Base-by-base conservation (phyloP, 92 coral and sea anemone species). In the Phenganax subtilis region DNA sequence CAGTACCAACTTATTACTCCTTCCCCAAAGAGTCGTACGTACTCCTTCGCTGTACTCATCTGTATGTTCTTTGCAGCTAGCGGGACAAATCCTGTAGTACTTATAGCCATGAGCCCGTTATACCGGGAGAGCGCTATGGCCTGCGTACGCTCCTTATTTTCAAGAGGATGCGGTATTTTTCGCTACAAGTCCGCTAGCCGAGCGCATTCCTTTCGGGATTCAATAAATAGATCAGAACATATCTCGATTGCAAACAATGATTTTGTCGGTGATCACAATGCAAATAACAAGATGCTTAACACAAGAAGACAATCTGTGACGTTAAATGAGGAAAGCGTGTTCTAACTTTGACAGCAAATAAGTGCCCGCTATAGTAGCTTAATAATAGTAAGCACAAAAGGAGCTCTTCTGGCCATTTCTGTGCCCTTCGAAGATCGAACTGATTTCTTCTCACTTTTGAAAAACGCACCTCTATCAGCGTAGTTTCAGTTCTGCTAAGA, bases 101-200 rank as follows among this genome's bases (percentile, higher is more conserved):
- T 79, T 51, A 79, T 79, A 20, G 83, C 74, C n/a, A 61, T 79
- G 83, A 79, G 83, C 56, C 74, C 74, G 12, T 51, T 79, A 11
- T 79, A 79, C 83, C 54, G 74, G 20, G 17, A 69, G 14, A 65
- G 74, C 20, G 83, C 83, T 1, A 5, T 55, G 10, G 30, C 57
- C 8, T 79, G 72, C 27, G 58, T 79, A 3, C 58, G 29, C 16
- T 63, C 8, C 25, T 59, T 62, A 29, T 63, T 65, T 63, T 63
- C 83, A 3, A 65, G 55, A 17, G 57, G 59, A 17, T 62, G 51
- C 51, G 31, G 51, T 53, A 79, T 79, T 8, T 7, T 52, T 63
- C 55, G 83, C 10, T 64, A 31, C n/a, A 51, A 52, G 11, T 69
- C 51, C 30, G 9, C 57, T 14, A 51, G 28, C 15, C 51, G 74